Base-by-base conservation (phyloP, 35 echinoderm and acorn worm species). In the Ptychodera flava region DNA sequence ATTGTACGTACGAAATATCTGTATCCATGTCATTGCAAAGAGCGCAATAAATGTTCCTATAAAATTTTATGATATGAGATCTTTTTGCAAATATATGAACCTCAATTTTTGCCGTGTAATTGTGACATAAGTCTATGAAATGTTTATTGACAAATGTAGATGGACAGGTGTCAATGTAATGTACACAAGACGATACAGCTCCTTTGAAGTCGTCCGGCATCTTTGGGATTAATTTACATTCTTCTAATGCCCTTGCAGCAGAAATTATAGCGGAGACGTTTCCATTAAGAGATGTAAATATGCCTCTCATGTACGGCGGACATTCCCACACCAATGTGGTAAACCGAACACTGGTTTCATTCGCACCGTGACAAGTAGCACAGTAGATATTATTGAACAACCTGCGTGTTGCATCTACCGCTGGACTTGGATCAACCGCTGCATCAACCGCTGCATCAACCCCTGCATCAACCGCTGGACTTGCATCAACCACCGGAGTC, bases 311-410 rank as follows among this genome's bases (percentile, higher is more conserved):
- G 22, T 22, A 12, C 6, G 22, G 22, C 22, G 45, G 45, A 64
- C 45, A 64, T 64, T 6, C 22, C 45, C 45, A 64, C 45, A 12
- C 45, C 22, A 64, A 64, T 64, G 45, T 22, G 22, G 45, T 64
- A 64, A 64, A 64, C 45, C 22, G 45, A 12, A 64, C 6, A 64
- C 45, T 64, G 6, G 45, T 64, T 64, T 6, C 22, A 22, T 64
- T 64, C 22, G 6, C 45, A 12, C 45, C 45, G 45, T 64, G 45
- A 64, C 45, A 64, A 6, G 22, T 64, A 12, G 45, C 45, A 64
- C 45, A 64, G 45, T 64, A 64, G 45, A 64, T 64, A 64, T 64
- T 64, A n/a, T n/a, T n/a, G n/a, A n/a, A n/a, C n/a, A n/a, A n/a
- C n/a, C n/a, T n/a, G n/a, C n/a, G n/a, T n/a, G n/a, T n/a, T n/a